A percentile compares a stretch with the other conserved stretches of the same genome.
Evolutionary conservation across 1,140 invertebrate species (phyloP).

Genomic region (Solenopsis invicta): DNA sequence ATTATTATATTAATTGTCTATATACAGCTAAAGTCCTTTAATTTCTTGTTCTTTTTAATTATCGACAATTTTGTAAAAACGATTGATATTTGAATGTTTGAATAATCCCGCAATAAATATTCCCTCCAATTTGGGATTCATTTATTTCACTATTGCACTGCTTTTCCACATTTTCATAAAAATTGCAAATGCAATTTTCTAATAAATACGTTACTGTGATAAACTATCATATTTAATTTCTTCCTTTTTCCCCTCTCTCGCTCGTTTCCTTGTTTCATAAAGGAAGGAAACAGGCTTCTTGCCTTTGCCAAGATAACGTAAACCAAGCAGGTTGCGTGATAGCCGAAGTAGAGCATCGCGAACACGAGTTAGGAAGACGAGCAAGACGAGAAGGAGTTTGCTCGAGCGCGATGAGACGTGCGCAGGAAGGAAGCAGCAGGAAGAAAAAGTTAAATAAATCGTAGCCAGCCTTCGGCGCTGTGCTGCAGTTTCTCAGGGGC

Average conservation of each 20-base stretch:
- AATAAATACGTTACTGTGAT: constrained; percentile 33
- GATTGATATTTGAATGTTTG: neutral
- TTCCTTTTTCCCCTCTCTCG: neutral
- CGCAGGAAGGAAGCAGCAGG: constrained; percentile 70
- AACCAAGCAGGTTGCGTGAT: constrained; percentile 68
- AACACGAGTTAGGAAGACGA: constrained; percentile 64
- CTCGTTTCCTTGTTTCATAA: constrained; percentile 17
- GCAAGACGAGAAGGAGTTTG: constrained; percentile 74
- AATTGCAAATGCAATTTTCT: neutral
- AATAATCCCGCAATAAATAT: neutral
- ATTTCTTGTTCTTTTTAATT: neutral
- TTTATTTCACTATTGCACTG: neutral
- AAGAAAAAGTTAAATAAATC: constrained; percentile 84
- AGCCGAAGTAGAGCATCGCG: constrained; percentile 65
- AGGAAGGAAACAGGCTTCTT: constrained; percentile 29
- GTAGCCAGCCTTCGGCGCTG: constrained; percentile 60
- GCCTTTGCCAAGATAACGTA: constrained; percentile 70
- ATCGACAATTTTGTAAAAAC: neutral
- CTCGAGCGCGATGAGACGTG: constrained; percentile 81
- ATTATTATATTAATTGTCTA: neutral
- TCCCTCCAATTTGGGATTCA: neutral
- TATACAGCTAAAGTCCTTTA: neutral
- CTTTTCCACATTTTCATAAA: neutral
- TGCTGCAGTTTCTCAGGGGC: constrained; percentile 66
- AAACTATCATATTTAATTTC: constrained; percentile 8